Conservation (phyloP, 64 coral and sea anemone genomes). For the Astreopora myriophthalma region DNA sequence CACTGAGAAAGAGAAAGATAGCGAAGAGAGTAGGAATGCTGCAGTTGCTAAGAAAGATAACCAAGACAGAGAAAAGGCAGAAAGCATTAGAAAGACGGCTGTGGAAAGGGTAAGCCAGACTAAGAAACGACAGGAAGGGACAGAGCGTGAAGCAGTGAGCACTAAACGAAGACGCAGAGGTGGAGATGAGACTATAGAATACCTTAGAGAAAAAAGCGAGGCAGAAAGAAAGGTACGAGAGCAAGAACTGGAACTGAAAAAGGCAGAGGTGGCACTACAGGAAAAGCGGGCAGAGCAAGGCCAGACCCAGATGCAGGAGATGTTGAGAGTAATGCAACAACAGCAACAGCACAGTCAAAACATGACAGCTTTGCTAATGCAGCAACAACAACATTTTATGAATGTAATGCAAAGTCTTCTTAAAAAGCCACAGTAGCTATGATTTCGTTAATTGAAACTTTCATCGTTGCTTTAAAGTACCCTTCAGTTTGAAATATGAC, state of each 20-base stretch:
- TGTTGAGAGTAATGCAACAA: slow-evolving; percentile 22
- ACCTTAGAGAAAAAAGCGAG: slow-evolving; percentile 49
- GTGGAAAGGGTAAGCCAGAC: slow-evolving; percentile 52
- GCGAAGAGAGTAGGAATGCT: neutral
- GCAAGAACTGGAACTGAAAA: slow-evolving; percentile 62
- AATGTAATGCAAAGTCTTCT: neutral
- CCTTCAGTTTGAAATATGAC: slow-evolving; percentile 1
- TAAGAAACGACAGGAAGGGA: slow-evolving; percentile 42
- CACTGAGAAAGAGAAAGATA: neutral
- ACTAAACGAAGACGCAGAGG: slow-evolving; percentile 37
- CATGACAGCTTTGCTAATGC: slow-evolving; percentile 16
- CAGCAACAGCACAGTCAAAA: neutral
- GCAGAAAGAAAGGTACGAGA: slow-evolving; percentile 41
- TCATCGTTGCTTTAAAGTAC: slow-evolving; percentile 22
- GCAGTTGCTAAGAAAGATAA: neutral
- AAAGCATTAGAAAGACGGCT: slow-evolving; percentile 31
- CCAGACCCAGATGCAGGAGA: slow-evolving; percentile 56
- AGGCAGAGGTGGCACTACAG: slow-evolving; percentile 37
- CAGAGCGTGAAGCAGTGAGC: neutral
- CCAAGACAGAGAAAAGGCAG: neutral
- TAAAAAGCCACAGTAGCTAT: slow-evolving; percentile 17
- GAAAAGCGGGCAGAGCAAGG: slow-evolving; percentile 41
- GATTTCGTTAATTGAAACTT: neutral
- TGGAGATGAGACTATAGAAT: slow-evolving; percentile 42
- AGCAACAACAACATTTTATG: slow-evolving; percentile 14